These are phyloP conservation scores for Megathymus violae DNA, from an alignment of 1,140 invertebrate species.

Conservation along the genomic window DNA sequence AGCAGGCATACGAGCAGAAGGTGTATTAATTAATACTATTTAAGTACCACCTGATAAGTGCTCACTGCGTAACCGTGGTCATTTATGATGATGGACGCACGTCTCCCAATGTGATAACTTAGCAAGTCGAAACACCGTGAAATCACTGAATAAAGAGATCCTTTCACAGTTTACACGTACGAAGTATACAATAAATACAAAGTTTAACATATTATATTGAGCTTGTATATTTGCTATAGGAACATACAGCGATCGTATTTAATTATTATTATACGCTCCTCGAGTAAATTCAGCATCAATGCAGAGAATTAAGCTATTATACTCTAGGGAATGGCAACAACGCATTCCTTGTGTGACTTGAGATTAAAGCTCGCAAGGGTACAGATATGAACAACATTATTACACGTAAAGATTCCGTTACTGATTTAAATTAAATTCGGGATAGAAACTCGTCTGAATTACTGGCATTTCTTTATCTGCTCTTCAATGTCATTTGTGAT, in stretches of 20 bases:
- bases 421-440: conserved; percentile 31
- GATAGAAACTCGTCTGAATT: conserved; percentile 32
- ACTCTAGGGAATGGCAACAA: conserved; percentile 39
- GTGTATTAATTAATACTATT: too few relatives aligned
- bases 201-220: neutral
- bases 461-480: conserved; percentile 11
- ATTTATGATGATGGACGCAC: too few relatives aligned
- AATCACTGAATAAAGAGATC: too few relatives aligned
- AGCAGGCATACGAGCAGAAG: too few relatives aligned
- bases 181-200: neutral
- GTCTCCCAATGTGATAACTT: too few relatives aligned
- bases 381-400: conserved; percentile 41
- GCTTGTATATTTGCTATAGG: neutral
- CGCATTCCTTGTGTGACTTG: conserved; percentile 49
- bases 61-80: too few relatives aligned
- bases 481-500: neutral
- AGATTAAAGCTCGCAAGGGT: conserved; percentile 45
- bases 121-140: too few relatives aligned
- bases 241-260: conserved; percentile 37
- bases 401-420: conserved; percentile 29
- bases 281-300: conserved; percentile 46
- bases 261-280: conserved; percentile 43
- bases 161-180: neutral
- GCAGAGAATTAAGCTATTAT: conserved; percentile 47
- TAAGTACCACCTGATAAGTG: too few relatives aligned